Base-by-base conservation (phyloP, 2,113 vertebrate species). In the Plestiodon gilberti region DNA sequence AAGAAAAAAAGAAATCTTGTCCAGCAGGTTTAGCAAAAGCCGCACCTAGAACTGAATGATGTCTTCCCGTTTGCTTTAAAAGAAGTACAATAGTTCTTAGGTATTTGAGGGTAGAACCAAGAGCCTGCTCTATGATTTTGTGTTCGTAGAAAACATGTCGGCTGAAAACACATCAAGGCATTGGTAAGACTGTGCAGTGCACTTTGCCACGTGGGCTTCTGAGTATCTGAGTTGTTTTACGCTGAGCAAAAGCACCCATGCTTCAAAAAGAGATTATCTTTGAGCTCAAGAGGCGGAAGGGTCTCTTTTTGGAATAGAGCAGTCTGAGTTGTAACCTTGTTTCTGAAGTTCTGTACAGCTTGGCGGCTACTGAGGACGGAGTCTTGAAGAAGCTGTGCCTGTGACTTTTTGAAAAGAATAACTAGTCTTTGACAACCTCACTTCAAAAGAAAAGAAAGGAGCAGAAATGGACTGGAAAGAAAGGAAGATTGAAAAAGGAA, bases 1-100 rank as follows among this genome's bases (percentile, higher is more conserved):
- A 92, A 90, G 85, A 23, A 88, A 83, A 88, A 83, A 87, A 82
- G 92, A 95, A 95, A 96, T 96, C 94, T 93, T 89, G 95, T 93
- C 91, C 75, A 95, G 93, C 96, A 84, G 95, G 95, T 96, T 96
- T 89, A 89, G 91, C 87, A 1, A 93, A 93, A 94, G 91, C 84
- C 94, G 93, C 95, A 90, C 95, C 94, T 94, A 91, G 88, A 88
- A 78, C 90, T 93, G 94, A 92, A 94, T 90, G 90, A 92, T 78
- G 81, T 74, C 57, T 75, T 89, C 88, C 76, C 90, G 59, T 48
- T 81, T 9, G 86, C 88, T 71, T 73, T 52, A 80, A 17, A 8
- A 88, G 82, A 48, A 88, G 28, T 83, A n/a, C n/a, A n/a, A n/a
- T n/a, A 82, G 74, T 84, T 78, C n/a, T 22, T 38, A 88, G 35